A percentile compares a stretch with the other conserved stretches of the same genome.
Conservation (phyloP, 2,113 vertebrate species). For the Microcebus tavaratra region DNA sequence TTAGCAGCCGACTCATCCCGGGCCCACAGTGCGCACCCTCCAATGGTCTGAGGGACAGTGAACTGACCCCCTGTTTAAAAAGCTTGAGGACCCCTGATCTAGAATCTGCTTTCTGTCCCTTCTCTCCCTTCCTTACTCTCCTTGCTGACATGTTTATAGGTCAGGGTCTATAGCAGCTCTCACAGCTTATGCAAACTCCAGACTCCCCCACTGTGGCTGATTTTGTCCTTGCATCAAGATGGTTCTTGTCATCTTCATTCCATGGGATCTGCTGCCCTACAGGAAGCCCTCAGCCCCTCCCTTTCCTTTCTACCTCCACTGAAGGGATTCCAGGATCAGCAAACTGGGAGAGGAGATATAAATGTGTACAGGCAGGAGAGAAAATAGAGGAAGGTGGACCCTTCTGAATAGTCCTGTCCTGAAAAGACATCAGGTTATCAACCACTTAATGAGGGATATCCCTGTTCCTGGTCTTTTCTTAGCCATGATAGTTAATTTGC, state of each 20-base stretch:
- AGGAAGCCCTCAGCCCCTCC: background rate
- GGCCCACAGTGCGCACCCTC: too few species aligned
- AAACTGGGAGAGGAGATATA: background rate
- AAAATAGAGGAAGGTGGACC: background rate
- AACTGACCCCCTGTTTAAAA: too few species aligned
- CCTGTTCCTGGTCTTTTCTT: background rate
- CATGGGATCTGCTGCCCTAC: background rate
- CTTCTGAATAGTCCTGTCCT: background rate
- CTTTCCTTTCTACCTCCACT: background rate
- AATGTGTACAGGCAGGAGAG: background rate
- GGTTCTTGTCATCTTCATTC: background rate
- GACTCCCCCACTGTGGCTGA: too few species aligned
- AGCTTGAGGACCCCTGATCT: too few species aligned
- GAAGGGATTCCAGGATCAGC: background rate
- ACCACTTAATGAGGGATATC: background rate
- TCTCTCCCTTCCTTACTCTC: background rate
- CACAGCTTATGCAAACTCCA: background rate
- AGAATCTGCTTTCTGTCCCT: background rate
- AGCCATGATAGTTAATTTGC: background rate
- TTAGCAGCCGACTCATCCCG: too few species aligned
- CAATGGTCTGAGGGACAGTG: too few species aligned
- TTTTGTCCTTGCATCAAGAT: background rate
- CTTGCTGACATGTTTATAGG: too few species aligned
- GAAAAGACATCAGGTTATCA: background rate
- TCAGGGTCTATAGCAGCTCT: background rate